Conservation (phyloP, 2,113 vertebrate species). For the Tetrao urogallus region DNA sequence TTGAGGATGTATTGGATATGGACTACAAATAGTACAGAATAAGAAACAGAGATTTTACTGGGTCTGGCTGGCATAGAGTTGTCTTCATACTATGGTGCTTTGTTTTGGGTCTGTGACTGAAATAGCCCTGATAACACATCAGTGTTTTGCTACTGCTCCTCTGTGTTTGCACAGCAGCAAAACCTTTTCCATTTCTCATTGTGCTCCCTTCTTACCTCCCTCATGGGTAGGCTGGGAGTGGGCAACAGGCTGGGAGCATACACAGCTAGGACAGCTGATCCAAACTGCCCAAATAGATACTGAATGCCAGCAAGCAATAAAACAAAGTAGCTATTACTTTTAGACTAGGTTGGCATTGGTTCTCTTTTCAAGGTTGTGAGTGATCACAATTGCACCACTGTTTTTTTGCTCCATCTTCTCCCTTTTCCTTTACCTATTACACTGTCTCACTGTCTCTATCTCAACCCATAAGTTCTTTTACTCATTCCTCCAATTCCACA, state of each 20-base stretch:
- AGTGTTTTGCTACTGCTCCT: neutral
- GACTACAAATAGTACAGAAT: neutral
- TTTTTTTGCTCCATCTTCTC: neutral
- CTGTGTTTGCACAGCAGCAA: neutral
- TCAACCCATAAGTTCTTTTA: neutral
- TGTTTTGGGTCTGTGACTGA: neutral
- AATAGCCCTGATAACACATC: neutral
- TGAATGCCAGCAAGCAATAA: neutral
- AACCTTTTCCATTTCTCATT: neutral
- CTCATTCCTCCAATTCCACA: neutral
- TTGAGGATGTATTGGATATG: neutral
- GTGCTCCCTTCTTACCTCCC: neutral
- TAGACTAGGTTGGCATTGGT: neutral
- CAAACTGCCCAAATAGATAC: neutral
- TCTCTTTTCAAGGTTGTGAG: neutral
- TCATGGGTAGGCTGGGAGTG: neutral
- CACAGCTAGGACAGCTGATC: neutral
- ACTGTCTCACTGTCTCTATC: neutral
- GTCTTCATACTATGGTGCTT: neutral
- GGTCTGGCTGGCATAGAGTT: neutral
- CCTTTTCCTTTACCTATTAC: neutral
- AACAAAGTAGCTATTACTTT: neutral
- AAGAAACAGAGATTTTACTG: neutral
- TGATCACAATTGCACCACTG: neutral
- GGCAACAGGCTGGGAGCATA: neutral